Percentiles rank a stretch among this genome's conserved stretches.
phyloP scores from a whole-genome alignment of 2,113 vertebrate species.

The Oreotrochilus melanogaster region DNA sequence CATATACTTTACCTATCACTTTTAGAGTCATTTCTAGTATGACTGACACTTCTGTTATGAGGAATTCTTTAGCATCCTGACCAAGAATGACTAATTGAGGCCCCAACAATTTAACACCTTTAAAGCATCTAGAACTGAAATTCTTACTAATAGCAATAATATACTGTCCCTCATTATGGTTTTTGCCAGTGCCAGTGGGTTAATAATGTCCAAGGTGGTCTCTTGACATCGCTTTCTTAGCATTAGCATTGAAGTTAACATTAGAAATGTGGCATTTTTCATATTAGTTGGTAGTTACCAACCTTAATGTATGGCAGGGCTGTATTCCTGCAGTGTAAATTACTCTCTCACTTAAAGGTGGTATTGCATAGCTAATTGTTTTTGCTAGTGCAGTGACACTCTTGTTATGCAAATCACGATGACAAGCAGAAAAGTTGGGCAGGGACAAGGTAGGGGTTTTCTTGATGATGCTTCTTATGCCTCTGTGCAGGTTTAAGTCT shows the following conservation, averaged over 20 bases:
- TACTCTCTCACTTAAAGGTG: constrained; percentile 31
- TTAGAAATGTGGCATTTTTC: constrained; percentile 36
- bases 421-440: background rate
- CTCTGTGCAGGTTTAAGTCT: background rate
- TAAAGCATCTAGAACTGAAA: constrained; percentile 33
- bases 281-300: constrained; percentile 55
- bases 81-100: constrained; percentile 6
- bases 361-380: constrained; percentile 24
- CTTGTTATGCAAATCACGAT: background rate
- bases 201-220: constrained; percentile 30
- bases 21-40: constrained; percentile 5
- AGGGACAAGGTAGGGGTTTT: background rate
- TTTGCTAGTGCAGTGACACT: background rate
- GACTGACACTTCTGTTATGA: background rate
- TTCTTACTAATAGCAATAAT: constrained; percentile 49
- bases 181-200: background rate
- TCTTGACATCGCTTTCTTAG: background rate
- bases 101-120: constrained; percentile 35
- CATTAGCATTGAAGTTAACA: background rate
- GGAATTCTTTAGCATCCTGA: background rate
- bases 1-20: background rate
- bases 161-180: constrained; percentile 42
- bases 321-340: constrained; percentile 4
- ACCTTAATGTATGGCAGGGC: constrained; percentile 25
- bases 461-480: background rate